Evolutionary conservation across 2,113 vertebrate genomes (phyloP).

Genomic region (Platysteira castanea): DNA sequence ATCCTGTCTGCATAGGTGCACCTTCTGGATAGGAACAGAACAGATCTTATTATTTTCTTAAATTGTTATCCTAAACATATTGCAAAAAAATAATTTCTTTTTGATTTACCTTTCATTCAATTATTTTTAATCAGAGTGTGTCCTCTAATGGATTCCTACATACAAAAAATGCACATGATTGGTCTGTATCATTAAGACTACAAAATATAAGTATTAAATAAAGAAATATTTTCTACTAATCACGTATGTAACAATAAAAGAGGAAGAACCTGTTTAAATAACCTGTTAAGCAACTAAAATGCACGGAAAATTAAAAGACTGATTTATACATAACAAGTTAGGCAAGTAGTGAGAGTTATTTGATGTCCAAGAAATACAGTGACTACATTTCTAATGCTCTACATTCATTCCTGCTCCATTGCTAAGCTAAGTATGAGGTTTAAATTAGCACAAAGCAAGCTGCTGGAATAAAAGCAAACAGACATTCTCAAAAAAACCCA

Average conservation of each 20-base stretch:
- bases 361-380: not conserved
- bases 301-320: not conserved
- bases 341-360: not conserved
- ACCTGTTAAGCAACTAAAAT: constrained; percentile 23
- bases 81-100: constrained; percentile 78
- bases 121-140: constrained; percentile 83
- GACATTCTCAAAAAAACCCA: not conserved
- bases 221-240: constrained; percentile 57
- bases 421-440: not conserved
- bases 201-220: constrained; percentile 68
- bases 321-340: constrained; percentile 1
- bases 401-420: not conserved
- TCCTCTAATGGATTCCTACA: constrained; percentile 82
- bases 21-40: constrained; percentile 69
- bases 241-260: constrained; percentile 43
- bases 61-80: constrained; percentile 70
- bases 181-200: constrained; percentile 75
- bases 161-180: constrained; percentile 82
- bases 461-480: not conserved
- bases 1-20: constrained; percentile 78
- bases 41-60: constrained; percentile 64
- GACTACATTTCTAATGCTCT: not conserved
- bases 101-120: constrained; percentile 83
- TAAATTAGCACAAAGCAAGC: not conserved
- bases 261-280: constrained; percentile 35